These are phyloP conservation scores for Polydrusus cervinus DNA, from an alignment of 2,888 invertebrate species.

Conservation along the genomic window DNA sequence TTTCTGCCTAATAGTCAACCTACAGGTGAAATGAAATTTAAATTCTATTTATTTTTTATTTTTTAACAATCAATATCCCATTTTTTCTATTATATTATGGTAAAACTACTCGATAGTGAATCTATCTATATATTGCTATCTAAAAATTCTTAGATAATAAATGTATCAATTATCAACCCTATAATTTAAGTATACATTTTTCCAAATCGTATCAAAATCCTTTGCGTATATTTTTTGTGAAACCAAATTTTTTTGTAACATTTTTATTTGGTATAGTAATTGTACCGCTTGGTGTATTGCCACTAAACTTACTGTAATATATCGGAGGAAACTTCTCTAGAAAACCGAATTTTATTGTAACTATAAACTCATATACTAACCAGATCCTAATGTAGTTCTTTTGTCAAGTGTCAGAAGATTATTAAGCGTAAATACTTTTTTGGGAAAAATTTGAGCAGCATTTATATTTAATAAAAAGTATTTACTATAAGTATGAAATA, in stretches of 20 bases:
- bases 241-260: constrained; percentile 25
- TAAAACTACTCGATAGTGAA: too few relatives aligned
- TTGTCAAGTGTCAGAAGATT: constrained; percentile 59
- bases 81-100: too few relatives aligned
- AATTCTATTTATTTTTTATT: too few relatives aligned
- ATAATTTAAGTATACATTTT: too few relatives aligned
- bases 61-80: too few relatives aligned
- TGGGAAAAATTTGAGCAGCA: constrained; percentile 15
- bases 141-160: too few relatives aligned
- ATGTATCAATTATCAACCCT: too few relatives aligned
- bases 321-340: constrained; percentile 69
- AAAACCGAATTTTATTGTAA: constrained; percentile 70
- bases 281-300: constrained; percentile 62
- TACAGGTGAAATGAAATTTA: too few relatives aligned
- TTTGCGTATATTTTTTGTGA: constrained; percentile 10
- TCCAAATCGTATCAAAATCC: not conserved
- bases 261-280: constrained; percentile 37
- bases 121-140: too few relatives aligned
- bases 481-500: not conserved
- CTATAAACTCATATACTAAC: constrained; percentile 61
- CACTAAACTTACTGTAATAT: constrained; percentile 67
- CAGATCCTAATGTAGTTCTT: constrained; percentile 60
- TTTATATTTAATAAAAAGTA: not conserved
- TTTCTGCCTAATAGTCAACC: too few relatives aligned
- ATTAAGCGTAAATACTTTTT: not conserved